Base-by-base conservation (phyloP, 2,797 vertebrate genomes). In the Microctenopoma steveboyesi region DNA sequence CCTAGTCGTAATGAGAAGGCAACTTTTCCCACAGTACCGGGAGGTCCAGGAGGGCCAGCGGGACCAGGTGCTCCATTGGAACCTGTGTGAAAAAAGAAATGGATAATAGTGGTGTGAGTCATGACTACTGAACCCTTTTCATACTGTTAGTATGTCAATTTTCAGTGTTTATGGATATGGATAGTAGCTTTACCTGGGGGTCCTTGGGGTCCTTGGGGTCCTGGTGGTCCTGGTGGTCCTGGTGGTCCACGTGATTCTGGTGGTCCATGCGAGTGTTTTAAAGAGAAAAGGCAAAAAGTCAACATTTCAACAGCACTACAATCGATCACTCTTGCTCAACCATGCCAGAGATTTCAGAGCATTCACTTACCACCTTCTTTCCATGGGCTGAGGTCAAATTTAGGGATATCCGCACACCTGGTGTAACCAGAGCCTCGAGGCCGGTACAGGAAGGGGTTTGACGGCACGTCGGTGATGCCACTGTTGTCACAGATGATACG, bases 401-500 rank as follows among this genome's bases (percentile, higher is more conserved):
- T 33, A 12, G 86, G 74, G 43, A 96, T 93, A 5, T 6, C 0
- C 0, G 6, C 3, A 52, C 96, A 97, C 16, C 39, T 65, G 45
- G 91, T 85, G 73, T 95, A 96, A 63, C 81, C 83, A 0, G 60
- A 10, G 0, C 93, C 92, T 15, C 93, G 93, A 40, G 72, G 83
- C 5, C 79, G 91, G 65, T 78, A 92, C 64, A 40, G 87, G 86
- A 98, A 96, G n/a, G 94, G 85, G 0, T 91, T 52, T 0, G 14
- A 16, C 0, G 96, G 95, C 8, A 98, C 89, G 47, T 94, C 91
- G 4, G 69, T 84, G 82, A 98, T 93, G 1, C 3, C 92, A 0
- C 95, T 97, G 69, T 96, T 99, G 85, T 96, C 95, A 60, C 97
- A 98, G 69, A 97, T 91, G 18, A 98, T 86, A 0, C 88, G 86